Evolutionary conservation across 2,113 vertebrate genomes (phyloP), one percentile per base, ranked within the genome.

Genomic region (Hemichromis elongatus): DNA sequence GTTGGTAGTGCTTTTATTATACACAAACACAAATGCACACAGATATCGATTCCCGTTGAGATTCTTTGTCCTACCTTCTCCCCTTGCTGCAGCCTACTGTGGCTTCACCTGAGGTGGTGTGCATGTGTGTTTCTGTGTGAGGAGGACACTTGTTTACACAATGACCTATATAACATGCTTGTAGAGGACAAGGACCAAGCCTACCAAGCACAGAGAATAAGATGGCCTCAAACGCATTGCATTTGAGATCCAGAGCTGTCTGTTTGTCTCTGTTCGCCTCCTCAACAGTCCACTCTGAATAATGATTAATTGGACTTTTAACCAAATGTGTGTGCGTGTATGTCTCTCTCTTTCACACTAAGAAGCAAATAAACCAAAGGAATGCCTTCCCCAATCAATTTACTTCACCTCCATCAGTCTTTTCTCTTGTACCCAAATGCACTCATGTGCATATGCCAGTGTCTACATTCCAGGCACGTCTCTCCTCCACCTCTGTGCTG

Each of bases 101-200:
- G 83, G 84, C 81, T 79, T 93, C 89, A 91, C 50, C 84, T 52
- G 12, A 6, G 57, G 82, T 82, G 83, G 35, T 81, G 56, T 57
- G 35, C 59, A 73, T 81, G 55, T 75, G 24, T 16, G 37, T 55
- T 59, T 47, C 70, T 81, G 59, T 83, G 75, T 80, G 61, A 59
- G 77, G 12, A 68, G 84, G 63, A 87, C 83, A 61, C 82, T 90
- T 91, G 88, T 95, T 94, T 94, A 94, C 86, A 94, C 90, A 92
- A 87, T 94, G 94, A 95, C 95, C 95, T 91, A 94, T 94, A 95
- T 95, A 94, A 91, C 86, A 91, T 87, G 68, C 81, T 90, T 91
- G 80, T 90, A 85, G 68, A 88, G 84, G 90, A 94, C 86, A 84
- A 70, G 56, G 19, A 70, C 79, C 63, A 77, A 80, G 56, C 61